These are phyloP conservation scores for Hymenopus coronatus DNA, from an alignment of 2,888 invertebrate species.

Conservation along the genomic window DNA sequence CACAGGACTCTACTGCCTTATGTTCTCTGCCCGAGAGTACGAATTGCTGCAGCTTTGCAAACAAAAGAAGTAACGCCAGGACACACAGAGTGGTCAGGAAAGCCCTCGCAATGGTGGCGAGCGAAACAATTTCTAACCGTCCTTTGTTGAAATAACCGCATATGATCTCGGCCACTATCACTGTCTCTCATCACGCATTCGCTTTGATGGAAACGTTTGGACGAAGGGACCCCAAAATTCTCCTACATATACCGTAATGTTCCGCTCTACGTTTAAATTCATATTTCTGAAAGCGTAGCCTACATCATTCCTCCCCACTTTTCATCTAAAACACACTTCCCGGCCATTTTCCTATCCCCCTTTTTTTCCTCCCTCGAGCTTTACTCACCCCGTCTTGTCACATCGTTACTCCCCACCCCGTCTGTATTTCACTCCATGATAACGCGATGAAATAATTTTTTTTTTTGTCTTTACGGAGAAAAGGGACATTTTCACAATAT, in stretches of 20 bases:
- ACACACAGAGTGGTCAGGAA: neutral
- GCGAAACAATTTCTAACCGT: neutral
- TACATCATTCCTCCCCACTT: neutral
- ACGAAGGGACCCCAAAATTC: neutral
- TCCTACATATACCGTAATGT: neutral
- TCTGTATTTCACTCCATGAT: neutral
- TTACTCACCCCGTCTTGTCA: neutral
- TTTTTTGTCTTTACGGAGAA: neutral
- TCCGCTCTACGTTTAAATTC: neutral
- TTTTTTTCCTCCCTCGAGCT: neutral
- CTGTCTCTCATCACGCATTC: neutral
- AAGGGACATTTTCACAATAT: neutral
- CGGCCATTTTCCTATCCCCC: neutral
- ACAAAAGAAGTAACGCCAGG: neutral
- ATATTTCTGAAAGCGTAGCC: neutral
- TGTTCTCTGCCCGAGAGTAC: neutral
- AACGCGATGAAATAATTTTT: neutral
- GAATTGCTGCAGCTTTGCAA: neutral
- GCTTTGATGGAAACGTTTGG: neutral
- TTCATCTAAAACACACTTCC: neutral
- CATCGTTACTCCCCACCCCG: neutral
- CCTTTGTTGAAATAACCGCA: neutral
- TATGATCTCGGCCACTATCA: neutral
- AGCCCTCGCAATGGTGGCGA: neutral
- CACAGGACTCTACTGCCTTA: neutral